phyloP scores from a whole-genome alignment of 2,888 invertebrate genomes.

The Entomobrya multifasciata region DNA sequence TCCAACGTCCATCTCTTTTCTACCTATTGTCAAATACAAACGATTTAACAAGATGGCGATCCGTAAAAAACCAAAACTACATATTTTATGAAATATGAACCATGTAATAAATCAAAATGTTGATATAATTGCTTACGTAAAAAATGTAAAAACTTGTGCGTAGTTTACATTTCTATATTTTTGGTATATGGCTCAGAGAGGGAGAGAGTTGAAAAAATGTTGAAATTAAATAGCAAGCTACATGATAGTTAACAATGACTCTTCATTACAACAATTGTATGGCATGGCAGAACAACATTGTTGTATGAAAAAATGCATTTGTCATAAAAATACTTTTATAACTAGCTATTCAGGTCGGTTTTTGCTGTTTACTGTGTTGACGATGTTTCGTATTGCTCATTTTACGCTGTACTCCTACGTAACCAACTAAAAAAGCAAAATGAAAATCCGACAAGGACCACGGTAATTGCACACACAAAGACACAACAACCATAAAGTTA shows the following conservation, averaged over 20 bases:
- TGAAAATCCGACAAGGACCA: no score
- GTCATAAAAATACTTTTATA: slow-evolving; percentile 42
- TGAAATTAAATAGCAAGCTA: slow-evolving; percentile 26
- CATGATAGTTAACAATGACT: slow-evolving; percentile 33
- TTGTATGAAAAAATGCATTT: not conserved
- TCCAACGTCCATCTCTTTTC: slow-evolving; percentile 23
- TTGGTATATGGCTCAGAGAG: no score
- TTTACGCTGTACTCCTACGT: no score
- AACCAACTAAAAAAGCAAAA: no score
- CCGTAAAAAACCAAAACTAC: not conserved
- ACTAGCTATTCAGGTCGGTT: slow-evolving; percentile 44
- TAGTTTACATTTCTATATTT: no score
- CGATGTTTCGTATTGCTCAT: no score
- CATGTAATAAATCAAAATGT: slow-evolving; percentile 18
- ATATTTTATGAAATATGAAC: slow-evolving; percentile 22
- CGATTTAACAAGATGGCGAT: slow-evolving; percentile 12
- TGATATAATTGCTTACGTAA: slow-evolving; percentile 31
- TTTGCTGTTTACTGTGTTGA: no score
- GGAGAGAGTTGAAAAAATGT: no score
- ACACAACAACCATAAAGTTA: not conserved
- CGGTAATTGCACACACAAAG: no score
- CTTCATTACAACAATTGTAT: not conserved
- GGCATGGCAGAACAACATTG: not conserved
- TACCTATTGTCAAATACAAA: slow-evolving; percentile 13
- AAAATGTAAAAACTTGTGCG: slow-evolving; percentile 14